A percentile compares a stretch with the other conserved stretches of the same genome.
Evolutionary conservation across 2,113 vertebrate genomes (phyloP).

Genomic region (Motacilla alba): DNA sequence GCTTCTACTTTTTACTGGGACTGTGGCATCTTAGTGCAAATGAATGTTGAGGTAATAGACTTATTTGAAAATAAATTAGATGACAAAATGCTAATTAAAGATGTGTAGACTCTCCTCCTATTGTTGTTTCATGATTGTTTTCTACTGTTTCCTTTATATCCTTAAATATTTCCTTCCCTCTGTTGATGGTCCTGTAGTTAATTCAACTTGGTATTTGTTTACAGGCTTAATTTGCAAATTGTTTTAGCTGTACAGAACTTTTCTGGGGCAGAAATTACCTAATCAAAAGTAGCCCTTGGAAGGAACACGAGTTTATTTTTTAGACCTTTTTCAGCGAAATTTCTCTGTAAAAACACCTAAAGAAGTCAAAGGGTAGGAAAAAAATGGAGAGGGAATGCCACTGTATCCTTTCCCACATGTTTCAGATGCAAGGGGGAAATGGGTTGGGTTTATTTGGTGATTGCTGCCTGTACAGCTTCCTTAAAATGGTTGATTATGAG

Average conservation of each 20-base stretch:
- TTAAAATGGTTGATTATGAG: neutral
- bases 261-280: neutral
- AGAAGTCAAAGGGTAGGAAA: neutral
- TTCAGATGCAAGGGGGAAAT: neutral
- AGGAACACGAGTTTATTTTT: neutral
- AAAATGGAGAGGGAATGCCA: neutral
- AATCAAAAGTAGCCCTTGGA: neutral
- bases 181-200: neutral
- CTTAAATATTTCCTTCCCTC: neutral
- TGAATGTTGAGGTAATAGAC: neutral
- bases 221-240: neutral
- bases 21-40: neutral
- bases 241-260: neutral
- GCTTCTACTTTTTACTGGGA: neutral
- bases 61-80: neutral
- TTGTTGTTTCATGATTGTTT: neutral
- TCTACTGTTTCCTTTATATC: neutral
- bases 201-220: neutral
- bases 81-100: neutral
- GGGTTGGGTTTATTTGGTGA: neutral
- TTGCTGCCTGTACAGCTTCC: neutral
- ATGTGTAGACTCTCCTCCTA: neutral
- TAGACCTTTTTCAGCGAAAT: neutral
- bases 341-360: neutral
- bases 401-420: neutral